Base-by-base conservation (phyloP, 2,113 vertebrate genomes). In the Lepidiolamprologus cunningtoni region DNA sequence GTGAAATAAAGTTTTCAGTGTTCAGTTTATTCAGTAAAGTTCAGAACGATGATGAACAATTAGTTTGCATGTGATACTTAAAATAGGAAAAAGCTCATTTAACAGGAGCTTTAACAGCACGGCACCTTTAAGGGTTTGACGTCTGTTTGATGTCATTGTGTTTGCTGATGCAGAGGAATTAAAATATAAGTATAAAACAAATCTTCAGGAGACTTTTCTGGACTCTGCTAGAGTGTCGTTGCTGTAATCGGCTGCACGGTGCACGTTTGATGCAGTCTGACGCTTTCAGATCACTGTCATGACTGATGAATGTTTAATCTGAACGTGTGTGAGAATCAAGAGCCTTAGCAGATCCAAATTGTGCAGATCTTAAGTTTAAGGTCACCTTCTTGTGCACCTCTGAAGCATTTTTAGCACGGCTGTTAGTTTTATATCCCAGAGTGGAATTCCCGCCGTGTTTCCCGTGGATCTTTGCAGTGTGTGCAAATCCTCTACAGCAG, bases 71-170 rank as follows among this genome's bases (percentile, higher is more conserved):
- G 37, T 16, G 12, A 40, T n/a, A n/a, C 33, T 71, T 42, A 42
- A 45, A 0, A 2, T 0, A 42, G 21, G 5, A 23, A 2, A 23
- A 42, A 71, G 21, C 37, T 73, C 1, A 1, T 73, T 73, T 10
- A 23, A 26, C 12, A 9, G 11, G 21, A 71, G 12, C 35, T 71
- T 42, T 14, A 71, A 42, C n/a, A 16, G n/a, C 37, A 26, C 9
- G 4, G 0, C 68, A 47, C 9, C 40, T 76, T 47, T 28, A 76
- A 19, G 14, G 42, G 14, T 76, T 47, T 28, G 14, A 76, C 9
- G 0, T 19, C 1, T 19, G 23, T 7, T 28, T 0, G 16, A 47
- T 7, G 12, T 1, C 68, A 47, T 3, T 10, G 40, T 76, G 13
- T 76, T 76, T 28, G 40, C 21, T 28, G 21, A 76, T 19, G 9